Conservation (phyloP, 2,113 vertebrate species). For the Thomomys bottae region DNA sequence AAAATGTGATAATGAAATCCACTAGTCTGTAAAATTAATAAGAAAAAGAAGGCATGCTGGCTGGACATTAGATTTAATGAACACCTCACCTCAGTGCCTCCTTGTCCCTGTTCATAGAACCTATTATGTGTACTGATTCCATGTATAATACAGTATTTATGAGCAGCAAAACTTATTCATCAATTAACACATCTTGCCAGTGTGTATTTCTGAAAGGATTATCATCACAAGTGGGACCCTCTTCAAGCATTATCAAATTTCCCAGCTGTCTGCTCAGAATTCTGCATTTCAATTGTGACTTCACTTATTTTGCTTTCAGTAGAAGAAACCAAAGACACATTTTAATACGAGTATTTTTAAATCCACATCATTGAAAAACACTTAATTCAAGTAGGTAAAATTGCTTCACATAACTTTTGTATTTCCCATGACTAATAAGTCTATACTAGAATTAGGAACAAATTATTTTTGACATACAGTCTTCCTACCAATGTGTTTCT, state of each 20-base stretch:
- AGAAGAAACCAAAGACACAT: neutral
- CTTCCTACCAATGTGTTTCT: neutral
- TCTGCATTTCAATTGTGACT: neutral
- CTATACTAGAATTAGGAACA: neutral
- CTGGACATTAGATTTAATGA: neutral
- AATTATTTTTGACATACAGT: neutral
- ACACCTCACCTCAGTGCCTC: neutral
- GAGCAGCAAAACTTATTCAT: neutral
- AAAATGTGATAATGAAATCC: too few species aligned
- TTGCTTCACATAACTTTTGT: neutral
- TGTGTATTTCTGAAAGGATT: neutral
- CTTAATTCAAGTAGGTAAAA: constrained; percentile 25
- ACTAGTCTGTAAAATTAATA: too few species aligned
- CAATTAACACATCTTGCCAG: neutral
- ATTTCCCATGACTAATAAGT: constrained; percentile 1
- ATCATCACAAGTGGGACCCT: neutral
- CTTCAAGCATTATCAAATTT: neutral
- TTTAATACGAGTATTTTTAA: neutral
- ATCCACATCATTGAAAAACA: neutral
- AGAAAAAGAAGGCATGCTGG: neutral
- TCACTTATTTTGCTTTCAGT: neutral
- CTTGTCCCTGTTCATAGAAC: neutral
- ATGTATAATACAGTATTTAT: neutral
- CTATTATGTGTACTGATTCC: neutral
- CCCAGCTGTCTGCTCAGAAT: neutral